phyloP scores from a whole-genome alignment of 1,140 invertebrate genomes.

The Drosophila melanogaster region DNA sequence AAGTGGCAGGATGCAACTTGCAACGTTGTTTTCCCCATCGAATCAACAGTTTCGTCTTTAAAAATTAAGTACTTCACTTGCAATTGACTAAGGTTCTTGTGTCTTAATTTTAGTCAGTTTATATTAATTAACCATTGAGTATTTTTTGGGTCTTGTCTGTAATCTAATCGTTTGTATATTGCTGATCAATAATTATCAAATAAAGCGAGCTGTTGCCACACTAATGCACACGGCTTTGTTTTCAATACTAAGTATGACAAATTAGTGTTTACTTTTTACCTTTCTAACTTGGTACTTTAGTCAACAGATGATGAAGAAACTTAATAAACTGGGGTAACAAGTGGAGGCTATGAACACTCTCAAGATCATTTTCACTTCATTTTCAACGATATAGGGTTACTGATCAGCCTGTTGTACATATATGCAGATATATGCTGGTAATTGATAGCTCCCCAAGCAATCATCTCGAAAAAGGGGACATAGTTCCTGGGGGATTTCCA shows the following conservation, averaged over 20 bases:
- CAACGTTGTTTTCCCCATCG: too few species aligned
- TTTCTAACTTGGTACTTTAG: neutral
- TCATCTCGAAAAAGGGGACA: constrained; percentile 15
- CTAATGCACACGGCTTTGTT: constrained; percentile 10
- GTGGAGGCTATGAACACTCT: too few species aligned
- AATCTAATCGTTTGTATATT: constrained; percentile 12
- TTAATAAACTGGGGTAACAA: neutral
- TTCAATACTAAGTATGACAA: neutral
- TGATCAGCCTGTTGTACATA: constrained; percentile 41
- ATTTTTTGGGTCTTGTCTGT: neutral
- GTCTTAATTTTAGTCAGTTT: neutral
- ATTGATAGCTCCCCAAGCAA: constrained; percentile 60
- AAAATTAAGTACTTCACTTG: neutral
- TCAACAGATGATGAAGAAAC: neutral
- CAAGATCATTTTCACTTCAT: neutral
- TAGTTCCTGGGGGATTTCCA: constrained; percentile 58
- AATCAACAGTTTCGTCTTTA: neutral
- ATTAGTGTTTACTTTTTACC: neutral
- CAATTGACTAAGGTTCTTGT: neutral
- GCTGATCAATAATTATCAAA: neutral
- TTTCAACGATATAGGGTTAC: neutral
- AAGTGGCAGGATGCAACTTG: neutral
- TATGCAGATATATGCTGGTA: constrained; percentile 29
- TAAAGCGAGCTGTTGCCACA: neutral
- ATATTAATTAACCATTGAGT: constrained; percentile 1